A percentile compares a stretch with the other conserved stretches of the same genome.
Conservation (phyloP, 2,113 vertebrate genomes). For the Pogonocichla stellata region DNA sequence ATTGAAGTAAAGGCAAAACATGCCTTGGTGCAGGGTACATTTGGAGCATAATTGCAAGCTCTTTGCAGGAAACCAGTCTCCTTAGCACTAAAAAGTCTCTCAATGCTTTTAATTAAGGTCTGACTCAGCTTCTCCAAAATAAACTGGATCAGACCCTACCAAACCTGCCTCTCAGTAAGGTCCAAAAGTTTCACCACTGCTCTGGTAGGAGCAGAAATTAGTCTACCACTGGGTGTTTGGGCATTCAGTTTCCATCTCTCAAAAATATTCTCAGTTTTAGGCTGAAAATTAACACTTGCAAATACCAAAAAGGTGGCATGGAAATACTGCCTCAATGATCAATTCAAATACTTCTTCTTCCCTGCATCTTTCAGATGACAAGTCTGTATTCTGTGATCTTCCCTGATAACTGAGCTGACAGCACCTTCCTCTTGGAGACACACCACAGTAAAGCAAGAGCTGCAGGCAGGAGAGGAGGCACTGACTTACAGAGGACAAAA, state of each 20-base stretch:
- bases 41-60: neutral
- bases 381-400: neutral
- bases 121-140: neutral
- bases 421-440: neutral
- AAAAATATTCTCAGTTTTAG: neutral
- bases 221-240: neutral
- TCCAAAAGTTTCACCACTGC: neutral
- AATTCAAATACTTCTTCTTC: neutral
- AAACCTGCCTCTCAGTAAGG: neutral
- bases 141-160: neutral
- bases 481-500: neutral
- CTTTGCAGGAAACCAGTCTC: neutral
- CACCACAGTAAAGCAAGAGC: neutral
- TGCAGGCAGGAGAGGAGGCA: neutral
- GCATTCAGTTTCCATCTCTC: neutral
- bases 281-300: neutral
- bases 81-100: neutral
- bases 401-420: neutral
- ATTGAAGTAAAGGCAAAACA: neutral
- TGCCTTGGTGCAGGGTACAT: neutral
- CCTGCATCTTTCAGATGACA: neutral
- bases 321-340: neutral
- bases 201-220: neutral
- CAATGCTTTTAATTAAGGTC: constrained; percentile 1
- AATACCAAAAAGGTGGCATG: neutral